These are phyloP conservation scores for Falco concolor DNA, from an alignment of 2,797 vertebrate species.

Conservation along the genomic window DNA sequence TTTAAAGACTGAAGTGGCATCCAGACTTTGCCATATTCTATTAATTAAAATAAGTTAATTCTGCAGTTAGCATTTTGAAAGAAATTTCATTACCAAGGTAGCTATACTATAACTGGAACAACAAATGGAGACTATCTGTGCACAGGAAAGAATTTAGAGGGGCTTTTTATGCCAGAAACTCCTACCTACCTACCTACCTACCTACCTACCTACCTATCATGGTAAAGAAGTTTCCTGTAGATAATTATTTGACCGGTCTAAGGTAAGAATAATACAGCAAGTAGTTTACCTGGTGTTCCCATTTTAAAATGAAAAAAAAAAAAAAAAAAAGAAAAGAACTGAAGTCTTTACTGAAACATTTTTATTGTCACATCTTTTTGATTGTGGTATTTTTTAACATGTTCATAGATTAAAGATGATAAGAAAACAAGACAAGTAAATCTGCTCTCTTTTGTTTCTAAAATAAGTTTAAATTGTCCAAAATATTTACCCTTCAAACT, in stretches of 20 bases:
- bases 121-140: not conserved
- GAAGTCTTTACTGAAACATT: not conserved
- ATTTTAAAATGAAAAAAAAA: not conserved
- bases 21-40: rapidly evolving
- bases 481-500: not conserved
- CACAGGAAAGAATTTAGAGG: not conserved
- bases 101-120: not conserved
- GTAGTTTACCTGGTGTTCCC: rapidly evolving
- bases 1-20: not conserved
- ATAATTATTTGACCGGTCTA: not conserved
- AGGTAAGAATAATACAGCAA: not conserved
- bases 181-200: not conserved
- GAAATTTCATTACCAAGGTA: not conserved
- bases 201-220: not conserved
- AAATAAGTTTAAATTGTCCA: not conserved
- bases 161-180: rapidly evolving
- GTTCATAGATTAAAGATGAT: not conserved
- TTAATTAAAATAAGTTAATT: not conserved
- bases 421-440: not conserved
- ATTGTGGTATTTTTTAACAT: not conserved
- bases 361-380: not conserved
- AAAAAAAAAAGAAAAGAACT: rapidly evolving
- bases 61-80: not conserved
- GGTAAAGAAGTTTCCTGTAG: not conserved
- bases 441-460: not conserved